Conservation (phyloP, 1,140 invertebrate species). For the Pentalonia nigronervosa region DNA sequence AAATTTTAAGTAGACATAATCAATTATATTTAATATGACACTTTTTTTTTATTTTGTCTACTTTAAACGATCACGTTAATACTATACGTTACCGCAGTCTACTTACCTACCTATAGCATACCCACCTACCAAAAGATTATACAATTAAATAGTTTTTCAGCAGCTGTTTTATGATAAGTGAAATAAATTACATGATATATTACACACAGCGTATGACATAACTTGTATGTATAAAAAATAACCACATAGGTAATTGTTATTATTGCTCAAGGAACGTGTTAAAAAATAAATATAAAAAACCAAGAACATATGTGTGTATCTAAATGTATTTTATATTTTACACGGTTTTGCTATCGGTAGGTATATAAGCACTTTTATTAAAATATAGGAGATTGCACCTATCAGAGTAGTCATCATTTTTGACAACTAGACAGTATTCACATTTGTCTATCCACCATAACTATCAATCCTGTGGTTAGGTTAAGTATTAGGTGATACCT, state of each 20-base stretch:
- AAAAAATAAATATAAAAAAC: not conserved
- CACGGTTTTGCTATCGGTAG: not conserved
- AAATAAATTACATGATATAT: slow-evolving; percentile 13
- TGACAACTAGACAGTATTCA: not conserved
- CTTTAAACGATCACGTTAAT: not conserved
- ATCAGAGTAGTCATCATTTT: not conserved
- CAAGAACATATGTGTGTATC: not conserved
- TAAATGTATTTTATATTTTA: not conserved
- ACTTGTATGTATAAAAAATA: not conserved
- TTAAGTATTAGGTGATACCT: too few species aligned
- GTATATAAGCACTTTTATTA: not conserved
- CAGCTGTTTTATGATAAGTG: not conserved
- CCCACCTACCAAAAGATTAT: slow-evolving; percentile 6
- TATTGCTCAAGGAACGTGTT: not conserved
- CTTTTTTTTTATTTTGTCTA: not conserved
- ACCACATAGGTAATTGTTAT: not conserved
- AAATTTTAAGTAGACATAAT: slow-evolving; percentile 21
- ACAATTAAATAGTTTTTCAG: not conserved
- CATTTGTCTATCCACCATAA: not conserved
- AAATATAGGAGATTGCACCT: not conserved
- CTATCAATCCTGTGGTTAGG: too few species aligned
- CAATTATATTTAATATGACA: not conserved
- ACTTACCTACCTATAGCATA: not conserved
- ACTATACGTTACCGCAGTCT: not conserved
- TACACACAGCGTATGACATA: not conserved